Evolutionary conservation across 2,797 vertebrate species (phyloP).

Genomic region (Morus bassanus): DNA sequence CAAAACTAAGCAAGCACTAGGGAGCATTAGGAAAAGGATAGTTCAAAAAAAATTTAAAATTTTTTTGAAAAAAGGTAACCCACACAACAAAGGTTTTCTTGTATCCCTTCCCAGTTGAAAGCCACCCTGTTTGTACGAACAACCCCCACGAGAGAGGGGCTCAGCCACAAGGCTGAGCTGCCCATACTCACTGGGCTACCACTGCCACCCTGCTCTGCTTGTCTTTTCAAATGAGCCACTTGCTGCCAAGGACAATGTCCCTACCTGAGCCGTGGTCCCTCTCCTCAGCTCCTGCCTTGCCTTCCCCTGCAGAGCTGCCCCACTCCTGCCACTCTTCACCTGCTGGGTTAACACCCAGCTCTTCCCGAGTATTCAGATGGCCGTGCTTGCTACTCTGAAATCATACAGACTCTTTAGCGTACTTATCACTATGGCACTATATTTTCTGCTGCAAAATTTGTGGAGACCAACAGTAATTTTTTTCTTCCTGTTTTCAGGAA

Average conservation of each 20-base stretch:
- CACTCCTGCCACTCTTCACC: not conserved
- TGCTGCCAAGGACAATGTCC: rapidly evolving
- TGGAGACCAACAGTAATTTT: not conserved
- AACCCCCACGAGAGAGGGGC: rapidly evolving
- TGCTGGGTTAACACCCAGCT: rapidly evolving
- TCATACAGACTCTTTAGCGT: not conserved
- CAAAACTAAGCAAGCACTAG: not conserved
- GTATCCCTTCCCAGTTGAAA: not conserved
- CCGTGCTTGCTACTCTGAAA: not conserved
- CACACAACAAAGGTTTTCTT: not conserved
- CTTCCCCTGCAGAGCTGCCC: not conserved
- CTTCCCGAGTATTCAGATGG: not conserved
- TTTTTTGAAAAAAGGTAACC: rapidly evolving
- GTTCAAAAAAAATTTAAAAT: not conserved
- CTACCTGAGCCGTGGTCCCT: not conserved
- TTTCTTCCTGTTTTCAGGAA: not conserved
- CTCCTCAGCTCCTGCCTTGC: not conserved
- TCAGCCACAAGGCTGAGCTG: not conserved
- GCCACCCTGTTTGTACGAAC: not conserved
- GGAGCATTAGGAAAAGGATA: not conserved
- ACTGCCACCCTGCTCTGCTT: not conserved
- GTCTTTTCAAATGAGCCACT: rapidly evolving
- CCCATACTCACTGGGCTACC: too few relatives aligned
- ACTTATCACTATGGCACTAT: not conserved
- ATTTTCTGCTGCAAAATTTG: not conserved